Base-by-base conservation (phyloP, 2,113 vertebrate species). In the Burhinus bistriatus region DNA sequence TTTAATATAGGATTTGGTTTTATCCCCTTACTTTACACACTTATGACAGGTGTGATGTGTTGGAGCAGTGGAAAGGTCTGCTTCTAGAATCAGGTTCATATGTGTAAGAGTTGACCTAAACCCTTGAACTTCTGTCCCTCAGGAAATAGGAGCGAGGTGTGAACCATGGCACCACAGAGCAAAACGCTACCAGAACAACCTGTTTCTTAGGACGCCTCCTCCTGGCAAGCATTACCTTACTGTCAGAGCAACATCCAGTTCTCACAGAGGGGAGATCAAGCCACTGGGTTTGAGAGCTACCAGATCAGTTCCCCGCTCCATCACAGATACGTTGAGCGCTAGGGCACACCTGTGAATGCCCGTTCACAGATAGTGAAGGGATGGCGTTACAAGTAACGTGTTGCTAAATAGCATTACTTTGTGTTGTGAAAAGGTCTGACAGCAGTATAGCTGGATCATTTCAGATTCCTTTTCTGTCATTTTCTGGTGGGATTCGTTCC, bases 191-290 rank as follows among this genome's bases (percentile, higher is more conserved):
- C 27, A 61, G 51, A 78, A 25, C 38, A 62, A 45, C 11, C 9
- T 2, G 1, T 64, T 76, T 54, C 25, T 68, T 15, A 11, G 68
- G 42, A 38, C 3, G 9, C 5, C 38, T 85, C 22, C 38, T 83
- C 23, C 44, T 47, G 5, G 0, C 15, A 23, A 20, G 27, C 2
- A 1, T n/a, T 47, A 3, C 21, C 38, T 52, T 26, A 1, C 16
- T 20, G 5, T 65, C 21, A 45, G 44, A 62, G 25, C n/a, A 57
- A 8, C 9, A 34, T 13, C 23, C 18, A 18, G 2, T 25, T 64
- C 45, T 70, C 3, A 0, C 30, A 40, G 73, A 79, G 36, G 7
- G 32, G 4, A 45, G 47, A 18, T 42, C 17, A 54, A 82, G 14
- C 12, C 1, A 0, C 15, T 32, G 72, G 15, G 7, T 21, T 38